Evolutionary conservation across 2,797 vertebrate genomes (phyloP).

Genomic region (Diglossa cyanea): DNA sequence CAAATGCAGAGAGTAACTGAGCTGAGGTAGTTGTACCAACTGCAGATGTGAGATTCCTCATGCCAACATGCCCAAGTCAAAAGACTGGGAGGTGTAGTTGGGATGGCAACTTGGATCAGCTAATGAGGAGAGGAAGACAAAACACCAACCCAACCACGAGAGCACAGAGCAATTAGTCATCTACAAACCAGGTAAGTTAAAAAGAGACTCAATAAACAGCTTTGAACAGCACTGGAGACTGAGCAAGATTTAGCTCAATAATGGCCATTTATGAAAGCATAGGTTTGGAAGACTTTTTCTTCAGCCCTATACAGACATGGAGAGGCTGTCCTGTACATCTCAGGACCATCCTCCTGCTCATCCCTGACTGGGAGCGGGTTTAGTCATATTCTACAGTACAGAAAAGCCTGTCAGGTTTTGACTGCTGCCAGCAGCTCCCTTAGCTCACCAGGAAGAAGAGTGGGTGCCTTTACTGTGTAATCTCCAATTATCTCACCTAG

Average conservation of each 20-base stretch:
- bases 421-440: background rate
- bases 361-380: no score
- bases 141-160: background rate
- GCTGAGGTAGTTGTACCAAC: background rate
- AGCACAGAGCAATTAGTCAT: background rate
- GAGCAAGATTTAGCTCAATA: background rate
- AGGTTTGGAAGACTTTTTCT: background rate
- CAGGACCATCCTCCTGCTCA: background rate
- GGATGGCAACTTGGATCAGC: background rate
- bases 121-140: background rate
- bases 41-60: background rate
- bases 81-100: background rate
- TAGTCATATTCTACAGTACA: background rate
- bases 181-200: background rate
- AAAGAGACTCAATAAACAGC: background rate
- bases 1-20: background rate
- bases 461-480: background rate
- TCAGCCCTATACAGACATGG: accelerated
- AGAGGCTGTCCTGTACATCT: background rate
- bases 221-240: background rate
- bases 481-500: no score
- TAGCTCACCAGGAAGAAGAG: background rate
- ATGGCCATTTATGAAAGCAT: background rate
- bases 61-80: background rate
- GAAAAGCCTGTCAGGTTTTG: background rate